phyloP scores from a whole-genome alignment of 2,113 vertebrate species.

The Toxotes jaculatrix region DNA sequence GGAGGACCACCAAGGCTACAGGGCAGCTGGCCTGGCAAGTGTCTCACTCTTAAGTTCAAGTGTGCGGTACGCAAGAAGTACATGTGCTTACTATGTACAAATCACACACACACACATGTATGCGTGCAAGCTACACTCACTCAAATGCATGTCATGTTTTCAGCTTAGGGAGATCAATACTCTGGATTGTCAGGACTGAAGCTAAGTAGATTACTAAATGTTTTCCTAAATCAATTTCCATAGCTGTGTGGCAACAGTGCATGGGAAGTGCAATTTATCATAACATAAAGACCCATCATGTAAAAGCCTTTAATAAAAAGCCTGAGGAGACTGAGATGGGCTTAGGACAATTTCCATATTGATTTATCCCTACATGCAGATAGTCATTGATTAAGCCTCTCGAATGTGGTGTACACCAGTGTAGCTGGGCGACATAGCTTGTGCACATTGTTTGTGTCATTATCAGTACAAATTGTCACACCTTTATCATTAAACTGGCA shows the following conservation, averaged over 20 bases:
- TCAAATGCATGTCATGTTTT: slow-evolving; percentile 54
- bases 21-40: slow-evolving; percentile 6
- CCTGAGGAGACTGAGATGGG: slow-evolving; percentile 68
- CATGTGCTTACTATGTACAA: slow-evolving; percentile 38
- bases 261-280: slow-evolving; percentile 80
- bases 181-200: slow-evolving; percentile 72
- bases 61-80: background rate
- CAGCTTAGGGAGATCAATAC: slow-evolving; percentile 80
- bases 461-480: slow-evolving; percentile 50
- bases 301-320: slow-evolving; percentile 70
- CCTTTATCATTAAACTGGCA: slow-evolving; percentile 69
- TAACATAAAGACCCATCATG: slow-evolving; percentile 78
- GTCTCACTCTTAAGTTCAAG: slow-evolving; percentile 50
- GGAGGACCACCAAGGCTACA: slow-evolving; percentile 34
- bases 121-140: slow-evolving; percentile 9
- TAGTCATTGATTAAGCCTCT: slow-evolving; percentile 74
- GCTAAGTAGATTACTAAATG: slow-evolving; percentile 83
- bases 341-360: slow-evolving; percentile 75
- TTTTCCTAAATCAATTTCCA: slow-evolving; percentile 84
- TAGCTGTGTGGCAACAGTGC: slow-evolving; percentile 72
- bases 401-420: slow-evolving; percentile 1
- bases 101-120: background rate
- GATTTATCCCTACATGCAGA: slow-evolving; percentile 79
- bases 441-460: slow-evolving; percentile 68
- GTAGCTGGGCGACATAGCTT: slow-evolving; percentile 10